These are phyloP conservation scores for Scolopax mira DNA, from an alignment of 2,113 vertebrate species.

Conservation along the genomic window DNA sequence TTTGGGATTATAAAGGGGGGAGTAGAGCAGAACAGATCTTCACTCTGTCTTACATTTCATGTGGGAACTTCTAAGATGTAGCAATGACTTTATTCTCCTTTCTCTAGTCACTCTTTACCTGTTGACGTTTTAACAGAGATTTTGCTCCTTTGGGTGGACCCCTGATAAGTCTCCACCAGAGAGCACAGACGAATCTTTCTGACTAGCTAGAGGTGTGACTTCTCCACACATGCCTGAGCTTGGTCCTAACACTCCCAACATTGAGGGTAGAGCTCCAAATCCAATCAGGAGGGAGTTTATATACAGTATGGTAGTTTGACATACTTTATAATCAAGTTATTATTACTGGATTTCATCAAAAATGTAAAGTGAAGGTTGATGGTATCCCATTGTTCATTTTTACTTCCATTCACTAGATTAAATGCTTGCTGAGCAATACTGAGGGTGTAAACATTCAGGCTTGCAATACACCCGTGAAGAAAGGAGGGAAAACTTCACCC, in stretches of 20 bases:
- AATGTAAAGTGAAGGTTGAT: neutral
- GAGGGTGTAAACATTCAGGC: neutral
- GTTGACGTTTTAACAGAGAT: neutral
- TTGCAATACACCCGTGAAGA: accelerated
- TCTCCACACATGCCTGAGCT: accelerated
- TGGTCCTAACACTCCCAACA: neutral
- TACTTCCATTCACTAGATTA: neutral
- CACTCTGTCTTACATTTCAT: neutral
- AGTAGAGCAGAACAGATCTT: neutral
- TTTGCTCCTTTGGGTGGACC: neutral
- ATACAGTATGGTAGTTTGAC: neutral
- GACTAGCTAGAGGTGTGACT: neutral
- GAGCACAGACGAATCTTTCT: neutral
- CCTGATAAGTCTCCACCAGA: neutral
- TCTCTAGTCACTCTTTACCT: neutral
- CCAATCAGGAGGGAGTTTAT: neutral
- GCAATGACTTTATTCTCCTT: neutral
- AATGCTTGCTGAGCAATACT: neutral
- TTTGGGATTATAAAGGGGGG: neutral
- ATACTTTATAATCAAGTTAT: neutral
- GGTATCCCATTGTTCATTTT: neutral
- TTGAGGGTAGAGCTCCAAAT: neutral
- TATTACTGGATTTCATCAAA: neutral
- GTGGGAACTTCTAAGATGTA: neutral
- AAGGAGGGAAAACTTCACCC: neutral